These are phyloP conservation scores for Trachelipus rathkii DNA, from an alignment of 1,140 invertebrate genomes.

Conservation along the genomic window DNA sequence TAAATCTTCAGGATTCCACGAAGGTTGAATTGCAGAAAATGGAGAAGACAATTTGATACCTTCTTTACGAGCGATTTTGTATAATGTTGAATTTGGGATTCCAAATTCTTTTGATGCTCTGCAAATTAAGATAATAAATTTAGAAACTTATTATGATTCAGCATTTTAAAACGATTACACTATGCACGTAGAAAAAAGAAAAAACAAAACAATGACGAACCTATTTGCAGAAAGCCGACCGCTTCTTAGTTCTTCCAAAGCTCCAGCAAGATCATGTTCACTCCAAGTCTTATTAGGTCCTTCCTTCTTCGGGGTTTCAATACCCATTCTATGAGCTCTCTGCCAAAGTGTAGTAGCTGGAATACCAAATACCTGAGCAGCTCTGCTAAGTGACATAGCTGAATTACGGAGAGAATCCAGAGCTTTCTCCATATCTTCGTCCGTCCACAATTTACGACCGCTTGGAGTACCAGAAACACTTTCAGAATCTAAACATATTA, in stretches of 20 bases:
- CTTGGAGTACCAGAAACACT: conserved; percentile 38
- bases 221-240: conserved; percentile 41
- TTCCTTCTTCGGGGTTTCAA: conserved; percentile 85
- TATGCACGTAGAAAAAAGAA: no score
- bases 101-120: conserved; percentile 87
- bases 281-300: conserved; percentile 80
- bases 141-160: no score
- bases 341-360: conserved; percentile 87
- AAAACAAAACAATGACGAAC: not conserved
- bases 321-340: conserved; percentile 64
- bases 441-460: conserved; percentile 70
- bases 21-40: conserved; percentile 83
- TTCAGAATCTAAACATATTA: conserved; percentile 50
- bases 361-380: conserved; percentile 75
- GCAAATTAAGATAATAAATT: conserved; percentile 20
- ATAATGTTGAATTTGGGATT: conserved; percentile 82
- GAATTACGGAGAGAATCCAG: conserved; percentile 76
- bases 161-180: no score
- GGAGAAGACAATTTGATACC: conserved; percentile 79
- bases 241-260: conserved; percentile 44
- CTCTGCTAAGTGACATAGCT: conserved; percentile 81
- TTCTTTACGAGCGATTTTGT: conserved; percentile 82
- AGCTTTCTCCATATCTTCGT: conserved; percentile 80
- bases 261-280: conserved; percentile 65
- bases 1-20: conserved; percentile 77